A percentile compares a stretch with the other conserved stretches of the same genome.
Conservation (phyloP, 1,140 invertebrate genomes). For the Leptinotarsa lineolata region DNA sequence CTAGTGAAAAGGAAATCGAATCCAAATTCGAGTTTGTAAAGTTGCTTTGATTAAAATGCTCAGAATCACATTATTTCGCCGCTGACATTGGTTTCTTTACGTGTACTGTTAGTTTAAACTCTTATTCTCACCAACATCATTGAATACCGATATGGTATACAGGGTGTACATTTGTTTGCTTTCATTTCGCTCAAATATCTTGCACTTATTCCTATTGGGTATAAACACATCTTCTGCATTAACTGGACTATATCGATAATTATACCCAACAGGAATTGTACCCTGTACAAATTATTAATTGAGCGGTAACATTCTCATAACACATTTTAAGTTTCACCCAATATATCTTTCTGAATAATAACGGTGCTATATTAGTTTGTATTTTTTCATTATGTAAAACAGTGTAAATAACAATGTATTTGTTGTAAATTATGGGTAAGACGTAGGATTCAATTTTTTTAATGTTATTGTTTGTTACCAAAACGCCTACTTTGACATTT, state of each 20-base stretch:
- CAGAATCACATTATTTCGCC: not conserved
- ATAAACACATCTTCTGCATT: slow-evolving; percentile 13
- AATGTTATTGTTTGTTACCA: slow-evolving; percentile 39
- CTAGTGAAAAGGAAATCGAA: slow-evolving; percentile 50
- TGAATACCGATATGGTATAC: no score
- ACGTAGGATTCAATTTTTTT: slow-evolving; percentile 24
- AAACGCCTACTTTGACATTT: slow-evolving; percentile 31
- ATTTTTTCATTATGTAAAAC: slow-evolving; percentile 30
- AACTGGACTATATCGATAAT: not conserved
- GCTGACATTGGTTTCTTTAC: no score
- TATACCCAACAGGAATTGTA: not conserved
- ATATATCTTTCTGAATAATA: slow-evolving; percentile 22
- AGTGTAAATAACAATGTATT: slow-evolving; percentile 39
- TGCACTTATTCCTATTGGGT: not conserved
- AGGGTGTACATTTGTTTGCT: no score
- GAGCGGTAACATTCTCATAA: slow-evolving; percentile 18
- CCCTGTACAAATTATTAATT: not conserved
- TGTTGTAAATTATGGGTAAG: slow-evolving; percentile 37
- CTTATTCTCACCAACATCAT: no score
- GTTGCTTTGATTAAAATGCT: not conserved
- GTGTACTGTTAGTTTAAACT: no score
- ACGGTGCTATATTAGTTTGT: slow-evolving; percentile 41
- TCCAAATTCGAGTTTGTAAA: slow-evolving; percentile 9
- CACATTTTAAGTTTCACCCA: slow-evolving; percentile 13
- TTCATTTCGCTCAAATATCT: no score